Evolutionary conservation across 2,888 invertebrate genomes (phyloP), one percentile per base, ranked within the genome.

Genomic region (Sinhomidia bicolor): DNA sequence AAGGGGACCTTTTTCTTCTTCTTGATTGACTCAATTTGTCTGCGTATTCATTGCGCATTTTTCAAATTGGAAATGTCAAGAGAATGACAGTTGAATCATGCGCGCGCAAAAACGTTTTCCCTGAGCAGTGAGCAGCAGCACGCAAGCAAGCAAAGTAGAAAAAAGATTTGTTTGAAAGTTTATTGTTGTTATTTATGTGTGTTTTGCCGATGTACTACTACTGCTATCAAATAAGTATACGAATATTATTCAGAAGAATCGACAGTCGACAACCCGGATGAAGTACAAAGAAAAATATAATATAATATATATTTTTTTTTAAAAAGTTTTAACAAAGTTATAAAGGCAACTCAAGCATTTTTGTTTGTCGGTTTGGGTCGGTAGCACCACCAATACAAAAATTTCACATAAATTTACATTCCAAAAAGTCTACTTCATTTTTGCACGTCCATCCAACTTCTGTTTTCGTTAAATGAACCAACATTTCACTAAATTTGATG

Each of bases 41-140:
- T 68, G 47, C 17, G 26, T 20, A 82, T 68, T 47, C 57, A 84
- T 84, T 57, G 26, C 32, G 26, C 85, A 36, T 68, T 68, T 85
- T 68, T 85, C 79, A 79, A 85, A 85, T 85, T 79, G 85, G 68
- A 85, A 79, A 79, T 79, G 85, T 79, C 79, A 85, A 57, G 41
- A 51, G n/a, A 17, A 41, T 85, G 85, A 85, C 85, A 85, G 85
- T 41, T 79, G 71, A 54, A 85, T 79, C 68, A 68, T 44, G 47
- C 47, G 12, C 47, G 23, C 47, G n/a, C n/a, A n/a, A n/a, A n/a
- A n/a, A n/a, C n/a, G 23, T 29, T 17, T 54, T 6, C n/a, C 78
- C 17, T 54, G 36, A 41, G n/a, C n/a, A n/a, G n/a, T n/a, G n/a
- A n/a, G n/a, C n/a, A n/a, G n/a, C n/a, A 20, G 20, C 20, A 74